Conservation (phyloP, 2,113 vertebrate species). For the Proteles cristata region DNA sequence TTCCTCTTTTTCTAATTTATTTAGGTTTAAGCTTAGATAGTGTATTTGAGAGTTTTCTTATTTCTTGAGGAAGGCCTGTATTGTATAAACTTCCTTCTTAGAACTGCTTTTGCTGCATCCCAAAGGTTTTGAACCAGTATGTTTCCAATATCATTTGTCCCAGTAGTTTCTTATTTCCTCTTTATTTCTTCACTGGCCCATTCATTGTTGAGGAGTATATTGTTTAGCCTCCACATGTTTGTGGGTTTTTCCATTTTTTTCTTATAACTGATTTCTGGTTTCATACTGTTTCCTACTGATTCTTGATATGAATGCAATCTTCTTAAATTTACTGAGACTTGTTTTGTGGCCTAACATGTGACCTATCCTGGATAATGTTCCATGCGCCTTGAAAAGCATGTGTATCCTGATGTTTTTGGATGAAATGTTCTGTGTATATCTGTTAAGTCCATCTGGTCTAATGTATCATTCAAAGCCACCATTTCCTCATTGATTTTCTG, state of each 20-base stretch:
- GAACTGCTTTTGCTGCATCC: not conserved
- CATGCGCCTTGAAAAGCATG: not conserved
- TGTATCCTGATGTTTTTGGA: not conserved
- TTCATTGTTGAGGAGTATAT: not conserved
- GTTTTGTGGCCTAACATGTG: not conserved
- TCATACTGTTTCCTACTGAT: not conserved
- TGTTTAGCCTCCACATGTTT: not conserved
- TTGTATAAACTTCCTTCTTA: not conserved
- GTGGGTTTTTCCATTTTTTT: not conserved
- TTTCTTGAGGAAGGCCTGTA: not conserved
- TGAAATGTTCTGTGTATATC: not conserved
- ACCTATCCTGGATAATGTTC: not conserved
- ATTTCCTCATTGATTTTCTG: not conserved
- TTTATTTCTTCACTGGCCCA: not conserved
- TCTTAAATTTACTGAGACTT: not conserved
- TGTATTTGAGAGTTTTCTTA: not conserved
- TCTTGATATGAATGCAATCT: not conserved
- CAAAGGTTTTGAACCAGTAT: not conserved
- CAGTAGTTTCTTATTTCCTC: not conserved
- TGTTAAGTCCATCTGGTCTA: not conserved
- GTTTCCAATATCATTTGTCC: not conserved
- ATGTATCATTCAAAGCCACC: not conserved
- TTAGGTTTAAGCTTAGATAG: not conserved
- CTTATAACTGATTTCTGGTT: not conserved
- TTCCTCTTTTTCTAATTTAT: not conserved